phyloP scores from a whole-genome alignment of 2,888 invertebrate species.

The Phyllotreta cruciferae region DNA sequence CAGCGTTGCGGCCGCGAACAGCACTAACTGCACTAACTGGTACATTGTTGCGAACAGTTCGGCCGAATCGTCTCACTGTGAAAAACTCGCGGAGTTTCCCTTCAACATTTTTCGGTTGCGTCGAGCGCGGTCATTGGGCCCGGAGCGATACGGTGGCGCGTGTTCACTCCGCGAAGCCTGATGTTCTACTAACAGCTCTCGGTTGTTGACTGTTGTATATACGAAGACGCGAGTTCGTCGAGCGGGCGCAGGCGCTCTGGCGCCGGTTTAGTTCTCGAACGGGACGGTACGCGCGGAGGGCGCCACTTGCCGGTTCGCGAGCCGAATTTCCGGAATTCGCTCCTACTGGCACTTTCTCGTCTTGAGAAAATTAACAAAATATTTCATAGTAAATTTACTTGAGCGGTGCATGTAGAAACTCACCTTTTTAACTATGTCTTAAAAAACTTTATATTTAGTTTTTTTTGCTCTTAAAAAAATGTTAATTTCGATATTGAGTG shows the following conservation, averaged over 20 bases:
- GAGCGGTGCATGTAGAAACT: too few species aligned
- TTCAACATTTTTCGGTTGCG: slow-evolving; percentile 33
- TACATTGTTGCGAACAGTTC: slow-evolving; percentile 60
- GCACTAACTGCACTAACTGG: slow-evolving; percentile 58
- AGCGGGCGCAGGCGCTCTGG: slow-evolving; percentile 20
- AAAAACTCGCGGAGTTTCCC: slow-evolving; percentile 16
- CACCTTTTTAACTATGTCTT: too few species aligned
- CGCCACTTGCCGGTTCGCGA: slow-evolving; percentile 18
- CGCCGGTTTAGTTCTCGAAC: slow-evolving; percentile 17
- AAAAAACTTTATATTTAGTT: too few species aligned
- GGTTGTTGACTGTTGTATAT: slow-evolving; percentile 32
- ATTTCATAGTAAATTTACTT: too few species aligned
- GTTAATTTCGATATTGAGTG: too few species aligned
- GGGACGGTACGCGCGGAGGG: slow-evolving; percentile 4
- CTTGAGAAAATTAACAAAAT: too few species aligned
- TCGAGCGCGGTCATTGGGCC: slow-evolving; percentile 41
- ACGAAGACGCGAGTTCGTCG: slow-evolving; percentile 23
- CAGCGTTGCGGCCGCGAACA: slow-evolving; percentile 45
- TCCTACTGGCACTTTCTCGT: too few species aligned
- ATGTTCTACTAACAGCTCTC: slow-evolving; percentile 44
- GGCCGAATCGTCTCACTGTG: slow-evolving; percentile 46
- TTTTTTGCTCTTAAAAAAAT: too few species aligned
- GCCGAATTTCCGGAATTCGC: too few species aligned
- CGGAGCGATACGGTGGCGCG: slow-evolving; percentile 20
- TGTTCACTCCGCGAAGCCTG: slow-evolving; percentile 41